Conservation (phyloP, 2,888 invertebrate species). For the Bombylius discolor region DNA sequence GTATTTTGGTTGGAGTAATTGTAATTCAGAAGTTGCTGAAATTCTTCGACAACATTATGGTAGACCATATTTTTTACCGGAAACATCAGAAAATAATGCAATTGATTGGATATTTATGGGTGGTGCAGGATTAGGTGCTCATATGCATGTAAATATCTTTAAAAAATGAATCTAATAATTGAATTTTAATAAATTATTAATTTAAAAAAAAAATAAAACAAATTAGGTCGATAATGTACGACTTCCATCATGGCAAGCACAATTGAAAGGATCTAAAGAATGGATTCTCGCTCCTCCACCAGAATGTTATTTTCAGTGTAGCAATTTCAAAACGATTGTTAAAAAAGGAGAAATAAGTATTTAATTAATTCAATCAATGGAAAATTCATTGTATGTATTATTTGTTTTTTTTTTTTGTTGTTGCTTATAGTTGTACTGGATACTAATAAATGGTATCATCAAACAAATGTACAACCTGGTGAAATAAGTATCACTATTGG, state of each 20-base stretch:
- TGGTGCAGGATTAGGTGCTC: constrained; percentile 84
- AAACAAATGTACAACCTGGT: constrained; percentile 71
- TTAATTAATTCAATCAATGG: constrained; percentile 1
- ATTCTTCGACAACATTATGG: constrained; percentile 63
- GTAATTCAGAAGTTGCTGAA: constrained; percentile 69
- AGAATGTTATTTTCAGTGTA: constrained; percentile 75
- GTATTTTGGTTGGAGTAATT: constrained; percentile 84
- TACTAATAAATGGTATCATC: constrained; percentile 94
- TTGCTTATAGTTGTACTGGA: constrained; percentile 70
- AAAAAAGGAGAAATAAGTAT: constrained; percentile 83
- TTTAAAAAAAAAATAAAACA: neutral
- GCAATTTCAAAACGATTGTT: constrained; percentile 45
- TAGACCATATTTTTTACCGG: constrained; percentile 80
- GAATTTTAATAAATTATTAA: neutral
- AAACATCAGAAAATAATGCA: constrained; percentile 72
- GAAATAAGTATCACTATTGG: constrained; percentile 93
- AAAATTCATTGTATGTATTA: neutral
- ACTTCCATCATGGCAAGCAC: constrained; percentile 95
- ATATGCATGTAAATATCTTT: constrained; percentile 68
- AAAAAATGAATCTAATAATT: neutral
- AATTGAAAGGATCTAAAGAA: constrained; percentile 72
- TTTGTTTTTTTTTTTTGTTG: neutral
- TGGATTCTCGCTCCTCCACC: constrained; percentile 89
- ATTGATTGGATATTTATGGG: constrained; percentile 98
- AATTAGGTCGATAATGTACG: constrained; percentile 81